Evolutionary conservation across 2,888 invertebrate species (phyloP), one percentile per base, ranked within the genome.

Genomic region (Stramonita haemastoma): DNA sequence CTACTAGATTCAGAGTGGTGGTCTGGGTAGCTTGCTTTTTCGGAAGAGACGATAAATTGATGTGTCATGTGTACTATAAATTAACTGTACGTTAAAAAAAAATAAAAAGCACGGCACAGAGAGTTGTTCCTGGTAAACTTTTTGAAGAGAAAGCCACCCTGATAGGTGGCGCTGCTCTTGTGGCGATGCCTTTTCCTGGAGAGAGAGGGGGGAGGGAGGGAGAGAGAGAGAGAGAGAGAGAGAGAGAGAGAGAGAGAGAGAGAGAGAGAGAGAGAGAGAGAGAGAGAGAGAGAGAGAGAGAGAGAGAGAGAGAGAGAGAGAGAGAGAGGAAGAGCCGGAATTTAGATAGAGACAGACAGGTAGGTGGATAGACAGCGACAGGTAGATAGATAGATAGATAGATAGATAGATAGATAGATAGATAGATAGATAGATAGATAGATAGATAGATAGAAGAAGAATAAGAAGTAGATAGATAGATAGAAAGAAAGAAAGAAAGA

Each of bases 231-330:
- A 15, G n/a, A 70, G 70, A 70, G 70, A 70, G 70, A 17, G 60
- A 1, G 19, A 60, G 60, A 60, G 19, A 60, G 19, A 1, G 8
- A 15, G 5, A 19, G 60, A 19, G 19, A 60, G 19, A 60, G 83
- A 22, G 84, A 34, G 84, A 57, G 56, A 29, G 32, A 57, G 60
- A 77, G 84, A 86, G 86, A 86, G 86, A 66, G 57, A 86, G 86
- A 86, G 86, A 86, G 86, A 86, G 66, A 86, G 86, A 86, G 86
- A 86, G 66, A 86, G 29, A 34, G 86, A 86, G 60, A 60, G 86
- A 32, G 60, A 36, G 86, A 86, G 86, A 29, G 57, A 86, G 29
- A 60, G 29, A 86, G 57, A 46, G 46, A 86, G 46, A 26, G 57
- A 86, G 86, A 17, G 57, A 56, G 86, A 86, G 86, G n/a, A 17